Evolutionary conservation across 2,888 invertebrate species (phyloP), one percentile per base, ranked within the genome.

Genomic region (Caenorhabditis afra): DNA sequence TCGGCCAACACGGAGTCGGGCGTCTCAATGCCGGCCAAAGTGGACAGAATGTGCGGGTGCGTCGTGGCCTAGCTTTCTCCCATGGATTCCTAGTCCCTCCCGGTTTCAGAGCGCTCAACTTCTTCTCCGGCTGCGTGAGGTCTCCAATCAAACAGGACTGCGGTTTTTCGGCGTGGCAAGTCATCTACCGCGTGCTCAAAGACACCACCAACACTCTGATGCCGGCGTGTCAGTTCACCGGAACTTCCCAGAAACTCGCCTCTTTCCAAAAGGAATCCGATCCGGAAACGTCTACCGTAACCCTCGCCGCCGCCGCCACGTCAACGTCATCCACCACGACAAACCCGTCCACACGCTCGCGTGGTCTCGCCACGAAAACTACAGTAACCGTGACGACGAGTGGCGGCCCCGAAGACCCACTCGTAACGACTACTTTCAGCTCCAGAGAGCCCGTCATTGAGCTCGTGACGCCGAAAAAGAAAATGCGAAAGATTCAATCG

Each of bases 161-260:
- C 59, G 88, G 89, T n/a, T 74, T 78, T 16, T 81, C 82, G n/a
- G 84, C 84, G 4, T 84, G 84, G 84, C 79, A 82, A 76, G 83
- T 82, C 22, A 90, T 90, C 59, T 87, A 86, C 78, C 87, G 89
- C 1, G 90, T 90, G 23, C 81, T 90, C 1, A 87, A 87, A 62
- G 90, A 90, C 84, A 90, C 90, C 12, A 90, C 90, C 18, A 82
- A 85, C 52, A 90, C 89, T 7, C 65, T 90, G 41, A 90, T 90
- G 90, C 90, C 90, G 11, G 85, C 81, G 1, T 90, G 90, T 59
- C 81, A 82, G 47, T 90, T 90, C 65, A 87, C 85, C 3, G 87
- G 87, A 47, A 81, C 81, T 5, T 84, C 83, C 1, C 78, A 81
- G 55, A 78, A 78, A 35, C 44, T 78, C 37, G 50, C 58, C 4